Percentiles rank a stretch among this genome's conserved stretches.
phyloP scores from a whole-genome alignment of 2,113 vertebrate species.

The Brachypodius melanocephalos region DNA sequence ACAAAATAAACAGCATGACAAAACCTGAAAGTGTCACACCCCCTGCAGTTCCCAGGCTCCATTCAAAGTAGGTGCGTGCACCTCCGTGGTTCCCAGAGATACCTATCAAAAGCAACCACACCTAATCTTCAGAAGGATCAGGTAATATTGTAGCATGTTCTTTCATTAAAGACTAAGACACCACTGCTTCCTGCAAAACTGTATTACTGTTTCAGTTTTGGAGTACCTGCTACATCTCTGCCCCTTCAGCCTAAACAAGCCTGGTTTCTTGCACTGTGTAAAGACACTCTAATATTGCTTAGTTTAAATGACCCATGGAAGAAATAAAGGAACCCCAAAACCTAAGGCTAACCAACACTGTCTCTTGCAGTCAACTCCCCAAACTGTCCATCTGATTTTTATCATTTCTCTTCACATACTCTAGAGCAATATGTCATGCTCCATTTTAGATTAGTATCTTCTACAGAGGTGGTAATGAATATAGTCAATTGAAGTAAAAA shows the following conservation, averaged over 20 bases:
- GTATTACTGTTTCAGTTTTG: neutral
- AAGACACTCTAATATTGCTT: neutral
- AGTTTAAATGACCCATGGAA: neutral
- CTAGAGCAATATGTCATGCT: neutral
- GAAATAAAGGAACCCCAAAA: neutral
- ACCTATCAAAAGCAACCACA: neutral
- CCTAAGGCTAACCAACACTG: neutral
- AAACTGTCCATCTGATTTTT: neutral
- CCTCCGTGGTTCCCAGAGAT: neutral
- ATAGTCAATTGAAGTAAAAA: neutral
- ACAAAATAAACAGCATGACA: neutral
- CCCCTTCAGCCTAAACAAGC: neutral
- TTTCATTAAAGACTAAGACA: neutral
- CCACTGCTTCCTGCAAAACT: neutral
- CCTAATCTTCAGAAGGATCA: neutral
- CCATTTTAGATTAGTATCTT: neutral
- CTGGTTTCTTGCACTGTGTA: neutral
- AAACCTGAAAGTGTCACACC: neutral
- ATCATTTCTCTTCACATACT: neutral
- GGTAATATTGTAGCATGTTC: neutral
- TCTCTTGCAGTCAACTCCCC: neutral
- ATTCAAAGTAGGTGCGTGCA: neutral
- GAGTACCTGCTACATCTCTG: neutral
- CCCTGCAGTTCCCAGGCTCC: neutral
- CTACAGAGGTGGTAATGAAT: neutral